phyloP scores from a whole-genome alignment of 2,113 vertebrate species.

The Panthera tigris region DNA sequence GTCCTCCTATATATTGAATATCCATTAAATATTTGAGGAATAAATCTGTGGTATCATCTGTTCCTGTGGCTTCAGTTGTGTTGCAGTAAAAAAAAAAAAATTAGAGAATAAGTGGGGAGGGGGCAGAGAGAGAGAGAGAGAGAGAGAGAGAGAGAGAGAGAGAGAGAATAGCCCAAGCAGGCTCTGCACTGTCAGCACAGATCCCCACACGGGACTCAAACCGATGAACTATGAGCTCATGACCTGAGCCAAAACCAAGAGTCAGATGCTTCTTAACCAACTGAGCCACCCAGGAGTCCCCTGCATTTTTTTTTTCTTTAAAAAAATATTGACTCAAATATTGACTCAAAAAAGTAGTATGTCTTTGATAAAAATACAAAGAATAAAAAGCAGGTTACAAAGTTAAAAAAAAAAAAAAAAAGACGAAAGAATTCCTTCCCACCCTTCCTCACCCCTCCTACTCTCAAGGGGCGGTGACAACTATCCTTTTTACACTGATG shows the following conservation, averaged over 20 bases:
- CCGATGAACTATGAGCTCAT: no score
- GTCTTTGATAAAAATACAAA: slow-evolving; percentile 42
- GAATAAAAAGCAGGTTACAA: slow-evolving; percentile 5
- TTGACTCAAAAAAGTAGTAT: neutral
- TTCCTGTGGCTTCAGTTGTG: neutral
- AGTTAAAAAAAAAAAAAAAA: neutral
- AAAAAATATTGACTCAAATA: neutral
- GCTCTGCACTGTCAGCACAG: no score
- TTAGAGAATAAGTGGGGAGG: no score
- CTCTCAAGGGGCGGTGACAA: slow-evolving; percentile 65
- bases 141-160: no score
- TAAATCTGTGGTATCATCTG: neutral
- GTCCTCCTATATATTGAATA: neutral
- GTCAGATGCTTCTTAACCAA: no score
- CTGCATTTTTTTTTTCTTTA: neutral
- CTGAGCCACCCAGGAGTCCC: no score
- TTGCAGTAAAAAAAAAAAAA: neutral
- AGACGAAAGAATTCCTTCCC: neutral
- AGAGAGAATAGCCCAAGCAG: no score
- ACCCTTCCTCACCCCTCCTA: neutral
- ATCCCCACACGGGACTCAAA: no score
- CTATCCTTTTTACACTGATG: neutral
- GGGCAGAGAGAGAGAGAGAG: no score
- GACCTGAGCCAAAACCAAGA: no score
- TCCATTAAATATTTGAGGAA: neutral